phyloP scores from a whole-genome alignment of 2,113 vertebrate genomes.

The Rhinichthys klamathensis region DNA sequence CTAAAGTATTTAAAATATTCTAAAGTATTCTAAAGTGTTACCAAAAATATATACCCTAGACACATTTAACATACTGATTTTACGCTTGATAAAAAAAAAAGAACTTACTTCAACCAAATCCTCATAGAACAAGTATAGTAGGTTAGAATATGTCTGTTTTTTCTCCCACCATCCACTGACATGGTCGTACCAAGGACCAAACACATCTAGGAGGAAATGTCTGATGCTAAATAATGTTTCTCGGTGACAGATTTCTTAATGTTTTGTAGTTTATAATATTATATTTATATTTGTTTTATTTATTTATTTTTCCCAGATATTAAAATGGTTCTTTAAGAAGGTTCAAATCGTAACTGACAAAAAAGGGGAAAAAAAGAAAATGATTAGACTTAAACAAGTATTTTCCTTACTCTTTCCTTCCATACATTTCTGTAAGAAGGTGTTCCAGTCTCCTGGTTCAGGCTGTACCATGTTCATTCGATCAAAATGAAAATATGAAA shows the following conservation, averaged over 20 bases:
- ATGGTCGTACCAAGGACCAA: slow-evolving; percentile 82
- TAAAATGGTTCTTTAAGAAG: neutral
- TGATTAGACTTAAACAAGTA: neutral
- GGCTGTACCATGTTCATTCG: slow-evolving; percentile 81
- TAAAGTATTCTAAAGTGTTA: too few relatives aligned
- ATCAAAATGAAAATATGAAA: slow-evolving; percentile 87
- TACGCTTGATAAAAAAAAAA: neutral
- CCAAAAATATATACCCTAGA: neutral
- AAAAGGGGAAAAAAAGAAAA: neutral
- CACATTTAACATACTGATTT: neutral
- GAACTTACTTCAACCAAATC: slow-evolving; percentile 80
- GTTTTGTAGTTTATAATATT: too few relatives aligned
- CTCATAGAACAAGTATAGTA: slow-evolving; percentile 85
- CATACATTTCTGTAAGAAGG: slow-evolving; percentile 77
- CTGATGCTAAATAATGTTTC: neutral
- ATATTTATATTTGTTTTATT: too few relatives aligned
- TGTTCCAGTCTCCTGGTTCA: slow-evolving; percentile 80
- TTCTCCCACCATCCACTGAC: slow-evolving; percentile 83
- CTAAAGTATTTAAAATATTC: too few relatives aligned
- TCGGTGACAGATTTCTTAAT: neutral
- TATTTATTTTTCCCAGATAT: neutral
- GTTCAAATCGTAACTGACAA: neutral
- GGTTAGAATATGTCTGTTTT: slow-evolving; percentile 69
- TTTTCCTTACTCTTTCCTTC: slow-evolving; percentile 73
- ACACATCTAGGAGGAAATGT: slow-evolving; percentile 66